phyloP scores from a whole-genome alignment of 2,888 invertebrate genomes.

The Andrena flavipes region DNA sequence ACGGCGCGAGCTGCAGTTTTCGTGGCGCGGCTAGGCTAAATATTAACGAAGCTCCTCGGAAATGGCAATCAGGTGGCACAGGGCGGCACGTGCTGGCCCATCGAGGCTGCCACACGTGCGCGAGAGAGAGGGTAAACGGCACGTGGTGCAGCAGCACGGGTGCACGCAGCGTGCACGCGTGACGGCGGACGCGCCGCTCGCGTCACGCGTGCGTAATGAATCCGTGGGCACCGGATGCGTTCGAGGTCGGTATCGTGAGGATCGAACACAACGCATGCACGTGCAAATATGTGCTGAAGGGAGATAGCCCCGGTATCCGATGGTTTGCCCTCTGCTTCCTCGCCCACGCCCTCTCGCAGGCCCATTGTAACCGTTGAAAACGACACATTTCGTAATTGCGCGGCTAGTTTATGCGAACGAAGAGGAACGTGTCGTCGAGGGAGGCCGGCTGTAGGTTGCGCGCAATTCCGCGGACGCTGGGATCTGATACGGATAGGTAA shows the following conservation, averaged over 20 bases:
- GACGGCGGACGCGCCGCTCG: conserved; percentile 23
- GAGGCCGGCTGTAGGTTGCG: conserved; percentile 7
- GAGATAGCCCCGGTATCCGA: conserved; percentile 22
- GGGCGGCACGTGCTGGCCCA: conserved; percentile 47
- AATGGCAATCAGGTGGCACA: conserved; percentile 58
- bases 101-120: conserved; percentile 5
- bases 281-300: conserved; percentile 29
- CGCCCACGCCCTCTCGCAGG: conserved; percentile 19
- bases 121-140: conserved; percentile 1
- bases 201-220: conserved; percentile 72
- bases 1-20: conserved; percentile 11
- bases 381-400: conserved; percentile 70
- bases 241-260: conserved; percentile 51
- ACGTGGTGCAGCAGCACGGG: conserved; percentile 45
- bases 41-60: conserved; percentile 58
- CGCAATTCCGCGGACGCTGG: conserved; percentile 23
- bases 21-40: conserved; percentile 42
- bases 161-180: conserved; percentile 58
- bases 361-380: conserved; percentile 64
- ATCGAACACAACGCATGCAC: conserved; percentile 40
- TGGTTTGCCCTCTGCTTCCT: conserved; percentile 35
- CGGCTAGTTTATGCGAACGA: conserved; percentile 52
- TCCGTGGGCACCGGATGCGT: conserved; percentile 68
- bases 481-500: conserved; percentile 29
- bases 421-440: conserved; percentile 43